Base-by-base conservation (phyloP, 2,113 vertebrate genomes). In the Nothoprocta pentlandii region DNA sequence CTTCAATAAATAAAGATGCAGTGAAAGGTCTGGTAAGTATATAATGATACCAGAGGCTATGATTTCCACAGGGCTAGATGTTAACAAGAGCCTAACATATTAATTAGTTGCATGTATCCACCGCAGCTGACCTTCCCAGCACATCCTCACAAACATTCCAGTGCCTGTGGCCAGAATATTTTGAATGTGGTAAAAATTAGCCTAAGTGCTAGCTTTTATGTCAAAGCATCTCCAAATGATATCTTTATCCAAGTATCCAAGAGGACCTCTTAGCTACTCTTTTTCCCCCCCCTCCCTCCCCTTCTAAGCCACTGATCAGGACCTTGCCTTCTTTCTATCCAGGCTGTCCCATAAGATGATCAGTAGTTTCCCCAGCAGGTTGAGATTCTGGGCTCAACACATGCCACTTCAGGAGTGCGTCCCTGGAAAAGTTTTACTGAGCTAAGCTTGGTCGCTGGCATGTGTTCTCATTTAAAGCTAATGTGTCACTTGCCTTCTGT, bases 11-110 rank as follows among this genome's bases (percentile, higher is more conserved):
- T 22, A 80, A 73, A 78, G 85, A 62, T 85, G 36, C 8, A 46
- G 87, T 92, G 54, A 74, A 39, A 67, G 22, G 46, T 39, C 78
- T 90, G 93, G 96, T 97, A 56, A 96, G 96, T 95, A 63, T 71
- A 9, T 44, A 12, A 56, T 78, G 32, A 51, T 49, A 36, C 49
- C 77, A 12, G 15, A 76, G 47, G 28, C 8, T 80, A 20, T 63
- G 90, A 75, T 68, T 93, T 26, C 28, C 39, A 26, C 20, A 58
- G 44, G 28, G 22, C 49, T 36, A 59, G 36, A 44, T 77, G 12
- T 34, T 80, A 77, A 22, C 39, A 44, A 69, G 30, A 49, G 42
- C 34, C 46, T 25, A 14, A 47, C 49, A 25, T 1, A 3, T 54
- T 69, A 4, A 10, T 21, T 63, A 68, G 32, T 70, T 62, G 30